Evolutionary conservation across 2,113 vertebrate genomes (phyloP).

Genomic region (Narcine bancroftii): DNA sequence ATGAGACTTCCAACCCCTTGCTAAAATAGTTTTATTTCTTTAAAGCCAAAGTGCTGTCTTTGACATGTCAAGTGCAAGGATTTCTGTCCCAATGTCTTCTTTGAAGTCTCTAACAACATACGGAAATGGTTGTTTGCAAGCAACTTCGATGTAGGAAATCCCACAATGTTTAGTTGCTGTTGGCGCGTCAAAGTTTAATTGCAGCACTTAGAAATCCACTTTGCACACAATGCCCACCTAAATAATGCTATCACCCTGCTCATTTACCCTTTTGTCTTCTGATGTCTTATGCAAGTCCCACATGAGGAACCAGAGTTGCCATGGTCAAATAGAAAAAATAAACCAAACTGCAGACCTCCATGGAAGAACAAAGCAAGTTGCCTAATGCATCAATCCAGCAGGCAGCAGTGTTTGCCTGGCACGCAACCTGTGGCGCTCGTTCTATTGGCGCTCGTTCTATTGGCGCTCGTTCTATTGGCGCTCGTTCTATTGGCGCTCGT

Average conservation of each 20-base stretch:
- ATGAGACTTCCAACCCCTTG: background rate
- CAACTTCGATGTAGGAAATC: background rate
- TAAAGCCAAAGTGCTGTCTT: background rate
- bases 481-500: background rate
- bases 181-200: conserved; percentile 22
- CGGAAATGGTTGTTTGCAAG: background rate
- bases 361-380: background rate
- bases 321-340: background rate
- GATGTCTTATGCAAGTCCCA: background rate
- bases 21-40: background rate
- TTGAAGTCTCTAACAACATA: background rate
- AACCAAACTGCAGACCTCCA: background rate
- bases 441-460: background rate
- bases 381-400: background rate
- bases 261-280: conserved; percentile 5
- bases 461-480: background rate
- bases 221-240: conserved; percentile 1
- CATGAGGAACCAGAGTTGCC: background rate
- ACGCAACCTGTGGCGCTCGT: background rate
- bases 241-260: conserved; percentile 6
- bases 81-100: background rate
- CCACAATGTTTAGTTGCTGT: conserved; percentile 16
- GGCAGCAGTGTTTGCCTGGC: background rate
- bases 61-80: background rate
- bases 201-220: background rate